Evolutionary conservation across 2,113 vertebrate genomes (phyloP), one percentile per base, ranked within the genome.

Genomic region (Pelecanus crispus): DNA sequence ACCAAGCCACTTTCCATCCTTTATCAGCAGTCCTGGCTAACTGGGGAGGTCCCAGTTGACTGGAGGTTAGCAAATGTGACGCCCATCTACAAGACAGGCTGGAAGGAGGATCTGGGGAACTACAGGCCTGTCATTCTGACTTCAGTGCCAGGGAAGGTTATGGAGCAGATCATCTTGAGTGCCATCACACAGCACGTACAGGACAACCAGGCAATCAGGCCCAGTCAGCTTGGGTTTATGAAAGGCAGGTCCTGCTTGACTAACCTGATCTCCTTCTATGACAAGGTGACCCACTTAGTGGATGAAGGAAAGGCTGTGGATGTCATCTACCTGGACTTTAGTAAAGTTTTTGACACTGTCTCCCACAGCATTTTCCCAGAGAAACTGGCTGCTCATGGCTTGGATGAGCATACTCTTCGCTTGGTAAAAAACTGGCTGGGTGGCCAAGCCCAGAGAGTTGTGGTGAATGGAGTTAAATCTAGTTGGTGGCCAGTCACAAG

Each of bases 101-200:
- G 3, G 9, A 56, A 55, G 49, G 40, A 81, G 19, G 49, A 36
- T 66, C 47, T 4, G 8, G n/a, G 28, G n/a, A 62, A 18, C 45
- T 62, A 18, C 58, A 78, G 58, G 58, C n/a, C 58, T 50, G 25
- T 44, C 32, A 53, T 32, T 10, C 38, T 55, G 55, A 59, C 44
- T 13, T 70, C 0, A 3, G 29, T 49, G n/a, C 29, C 6, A 0
- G 10, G 29, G 42, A 34, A 58, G 17, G n/a, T 40, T 59, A 10
- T 50, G 24, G 24, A 40, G 44, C n/a, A 70, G 53, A 50, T 49
- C 29, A 26, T 38, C 53, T 22, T 49, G n/a, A 59, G 31, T 44
- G 31, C 49, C 8, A 8, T 42, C 47, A 16, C 7, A 5, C 7
- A 9, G 38, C 61, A 65, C 4, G 2, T 80, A 21, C 3, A 68